Evolutionary conservation across 2,113 vertebrate species (phyloP).

Genomic region (Girardinichthys multiradiatus): DNA sequence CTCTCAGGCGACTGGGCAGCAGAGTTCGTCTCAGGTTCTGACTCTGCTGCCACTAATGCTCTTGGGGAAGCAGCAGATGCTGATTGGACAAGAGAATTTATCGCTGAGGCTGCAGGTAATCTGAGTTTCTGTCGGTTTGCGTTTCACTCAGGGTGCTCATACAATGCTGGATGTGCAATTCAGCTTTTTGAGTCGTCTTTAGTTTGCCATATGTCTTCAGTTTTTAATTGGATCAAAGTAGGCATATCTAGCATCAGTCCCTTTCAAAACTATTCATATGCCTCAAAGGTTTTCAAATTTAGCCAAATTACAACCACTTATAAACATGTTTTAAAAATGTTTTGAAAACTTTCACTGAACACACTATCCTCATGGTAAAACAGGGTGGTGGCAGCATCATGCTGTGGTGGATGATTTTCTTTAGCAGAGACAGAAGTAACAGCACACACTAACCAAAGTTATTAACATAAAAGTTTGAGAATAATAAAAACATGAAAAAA

Average conservation of each 20-base stretch:
- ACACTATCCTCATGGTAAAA: too few species aligned
- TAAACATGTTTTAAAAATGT: too few species aligned
- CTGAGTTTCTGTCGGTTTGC: slow-evolving; percentile 12
- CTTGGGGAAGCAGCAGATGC: slow-evolving; percentile 86
- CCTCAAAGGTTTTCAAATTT: too few species aligned
- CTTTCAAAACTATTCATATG: neutral
- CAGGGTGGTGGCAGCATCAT: too few species aligned
- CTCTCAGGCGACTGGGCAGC: slow-evolving; percentile 95
- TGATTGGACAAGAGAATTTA: slow-evolving; percentile 98
- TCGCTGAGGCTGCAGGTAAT: slow-evolving; percentile 92
- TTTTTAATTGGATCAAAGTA: slow-evolving; percentile 9
- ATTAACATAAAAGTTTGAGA: too few species aligned
- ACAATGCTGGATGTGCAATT: slow-evolving; percentile 2
- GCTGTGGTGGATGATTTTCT: too few species aligned
- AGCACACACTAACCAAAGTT: too few species aligned
- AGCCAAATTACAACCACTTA: too few species aligned
- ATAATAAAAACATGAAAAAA: too few species aligned
- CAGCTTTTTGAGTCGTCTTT: slow-evolving; percentile 13
- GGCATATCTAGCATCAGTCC: neutral
- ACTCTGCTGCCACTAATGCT: slow-evolving; percentile 73
- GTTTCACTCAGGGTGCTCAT: neutral
- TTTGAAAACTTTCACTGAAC: too few species aligned
- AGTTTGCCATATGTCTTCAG: slow-evolving; percentile 13
- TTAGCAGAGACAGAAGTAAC: too few species aligned
- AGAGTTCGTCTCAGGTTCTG: slow-evolving; percentile 89